phyloP scores from a whole-genome alignment of 1,140 invertebrate species.

The Euura lappo region DNA sequence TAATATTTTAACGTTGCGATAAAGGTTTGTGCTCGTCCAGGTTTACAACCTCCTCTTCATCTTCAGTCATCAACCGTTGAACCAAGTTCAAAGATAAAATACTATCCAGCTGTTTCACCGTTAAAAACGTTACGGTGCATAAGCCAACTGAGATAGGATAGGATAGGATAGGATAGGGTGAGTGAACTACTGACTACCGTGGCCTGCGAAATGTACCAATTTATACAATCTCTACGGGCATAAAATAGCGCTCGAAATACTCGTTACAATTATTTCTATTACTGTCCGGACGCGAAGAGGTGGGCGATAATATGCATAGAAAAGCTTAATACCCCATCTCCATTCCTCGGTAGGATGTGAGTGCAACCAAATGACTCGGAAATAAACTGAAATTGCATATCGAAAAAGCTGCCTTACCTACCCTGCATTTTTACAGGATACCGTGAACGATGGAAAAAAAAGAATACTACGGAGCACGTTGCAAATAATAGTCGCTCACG shows the following conservation, averaged over 20 bases:
- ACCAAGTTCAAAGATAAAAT: too few relatives aligned
- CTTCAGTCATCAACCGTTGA: too few relatives aligned
- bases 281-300: background rate
- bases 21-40: background rate
- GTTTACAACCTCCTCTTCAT: background rate
- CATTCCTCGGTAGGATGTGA: background rate
- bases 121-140: too few relatives aligned
- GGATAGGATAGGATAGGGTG: too few relatives aligned
- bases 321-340: conserved; percentile 5
- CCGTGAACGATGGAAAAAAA: too few relatives aligned
- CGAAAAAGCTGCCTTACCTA: background rate
- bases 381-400: conserved; percentile 5
- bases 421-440: too few relatives aligned
- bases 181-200: too few relatives aligned
- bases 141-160: too few relatives aligned
- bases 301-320: background rate
- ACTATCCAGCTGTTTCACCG: too few relatives aligned
- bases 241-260: background rate
- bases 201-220: background rate
- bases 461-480: background rate
- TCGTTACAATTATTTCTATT: background rate
- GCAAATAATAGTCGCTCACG: background rate
- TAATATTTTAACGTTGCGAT: background rate
- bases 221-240: background rate
- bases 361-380: background rate